Evolutionary conservation across 1,140 invertebrate species (phyloP), one percentile per base, ranked within the genome.

Genomic region (Nasonia giraulti): DNA sequence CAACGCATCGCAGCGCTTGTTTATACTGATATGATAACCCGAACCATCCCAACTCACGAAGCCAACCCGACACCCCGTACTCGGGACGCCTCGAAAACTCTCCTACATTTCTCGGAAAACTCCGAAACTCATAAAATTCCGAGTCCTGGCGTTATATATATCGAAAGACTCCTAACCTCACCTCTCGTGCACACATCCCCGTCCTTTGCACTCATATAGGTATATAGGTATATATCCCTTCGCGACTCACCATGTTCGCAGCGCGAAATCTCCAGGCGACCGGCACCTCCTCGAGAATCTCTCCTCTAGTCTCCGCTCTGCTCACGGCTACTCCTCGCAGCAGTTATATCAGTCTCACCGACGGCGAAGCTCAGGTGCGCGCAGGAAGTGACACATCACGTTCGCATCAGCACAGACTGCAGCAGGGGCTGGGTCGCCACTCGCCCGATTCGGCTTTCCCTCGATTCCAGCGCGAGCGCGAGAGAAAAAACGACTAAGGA

Each of bases 321-420:
- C 37, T 8, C 14, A 10, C 17, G 37, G 20, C 11, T 44, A 40
- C 17, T 33, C 37, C 33, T 20, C 73, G 31, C 8, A 75, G 20
- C 6, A 75, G 37, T 62, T 50, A 10, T 27, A 10, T n/a, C 23
- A 11, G 23, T 62, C 69, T 85, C 74, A 85, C 74, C 79, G 79
- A 85, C 76, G 69, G 81, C 73, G 77, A 75, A 33, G 44, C 66
- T 71, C 69, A 37, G 79, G 27, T 77, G 40, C 55, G 37, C 79
- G 73, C 62, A 85, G 74, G 74, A 85, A 81, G 50, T 81, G 79
- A 85, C 79, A 81, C 84, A 85, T 85, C 79, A 85, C 84, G 83
- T 33, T 33, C 33, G 27, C 20, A 37, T 37, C 33, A 66, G 12
- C 14, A 23, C 27, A 37, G 7, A 47, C 10, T 23, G 31, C 66